Evolutionary conservation across 1,140 invertebrate genomes (phyloP).

Genomic region (Pollicipes pollicipes): DNA sequence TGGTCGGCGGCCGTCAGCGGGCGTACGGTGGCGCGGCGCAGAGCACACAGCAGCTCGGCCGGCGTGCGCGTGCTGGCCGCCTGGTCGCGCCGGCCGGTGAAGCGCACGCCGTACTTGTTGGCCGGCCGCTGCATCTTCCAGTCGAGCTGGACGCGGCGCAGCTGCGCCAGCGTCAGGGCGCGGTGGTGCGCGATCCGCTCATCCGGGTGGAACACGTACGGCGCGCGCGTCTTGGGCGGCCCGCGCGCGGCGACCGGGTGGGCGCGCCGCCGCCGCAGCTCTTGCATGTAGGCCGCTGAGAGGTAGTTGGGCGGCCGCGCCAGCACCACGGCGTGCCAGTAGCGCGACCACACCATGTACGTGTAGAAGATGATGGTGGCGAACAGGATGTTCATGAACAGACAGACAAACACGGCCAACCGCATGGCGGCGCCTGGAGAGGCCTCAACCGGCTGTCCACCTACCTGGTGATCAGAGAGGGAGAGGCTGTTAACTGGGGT

Average conservation of each 20-base stretch:
- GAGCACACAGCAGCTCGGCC: constrained; percentile 14
- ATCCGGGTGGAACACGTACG: constrained; percentile 13
- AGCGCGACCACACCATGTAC: constrained; percentile 4
- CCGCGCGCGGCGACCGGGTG: neutral
- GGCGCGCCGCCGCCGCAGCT: neutral
- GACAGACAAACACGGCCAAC: constrained; percentile 1
- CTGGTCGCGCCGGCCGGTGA: constrained; percentile 13
- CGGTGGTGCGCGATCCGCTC: neutral
- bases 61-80: constrained; percentile 9
- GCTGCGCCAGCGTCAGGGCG: neutral
- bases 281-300: neutral
- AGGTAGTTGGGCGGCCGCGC: neutral
- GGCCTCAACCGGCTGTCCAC: too few species aligned
- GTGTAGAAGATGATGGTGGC: neutral
- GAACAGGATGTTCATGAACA: constrained; percentile 10
- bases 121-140: neutral
- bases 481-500: too few species aligned
- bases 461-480: too few species aligned
- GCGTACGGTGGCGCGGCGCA: constrained; percentile 8
- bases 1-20: constrained; percentile 13
- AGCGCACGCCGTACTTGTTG: constrained; percentile 18
- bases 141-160: neutral
- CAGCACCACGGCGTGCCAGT: neutral
- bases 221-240: neutral
- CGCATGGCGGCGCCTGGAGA: neutral